Base-by-base conservation (phyloP, 1,140 invertebrate species). In the Drosophila quadrilineata region DNA sequence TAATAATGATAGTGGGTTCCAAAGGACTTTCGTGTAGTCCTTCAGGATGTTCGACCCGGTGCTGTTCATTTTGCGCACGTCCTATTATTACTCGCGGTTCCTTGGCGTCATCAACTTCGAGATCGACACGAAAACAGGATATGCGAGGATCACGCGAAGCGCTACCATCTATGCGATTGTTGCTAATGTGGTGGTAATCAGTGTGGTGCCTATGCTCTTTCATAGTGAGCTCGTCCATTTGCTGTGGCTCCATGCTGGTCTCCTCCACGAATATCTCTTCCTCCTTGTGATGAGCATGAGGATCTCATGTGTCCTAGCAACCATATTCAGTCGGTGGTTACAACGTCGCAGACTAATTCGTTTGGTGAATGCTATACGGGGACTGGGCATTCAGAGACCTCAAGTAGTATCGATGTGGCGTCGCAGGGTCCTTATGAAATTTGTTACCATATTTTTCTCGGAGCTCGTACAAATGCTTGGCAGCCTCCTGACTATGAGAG, bases 51-150 rank as follows among this genome's bases (percentile, higher is more conserved):
- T 17, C 17, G 75, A 74, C 35, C 12, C 16, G 1, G 36, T 71
- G 10, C 10, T 17, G 66, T 31, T 19, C 0, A 40, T 79, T 2
- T 14, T 80, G 2, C 50, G 65, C 16, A 4, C 71, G 0, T 6
- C 17, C n/a, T 79, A 79, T 22, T 45, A 28, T 9, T 75, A 80
- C 6, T 63, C 56, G 0, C 48, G 66, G 1, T 0, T 35, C 0
- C n/a, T 79, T 8, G 75, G 75, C 22, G 71, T 80, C 0, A 0
- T 67, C 1, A 74, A 79, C 52, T 80, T 79, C 9, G 56, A 70
- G 8, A 63, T 79, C 6, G 40, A 79, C 4, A 22, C 40, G 6
- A 16, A 6, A 3, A 75, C 65, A 2, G 71, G 52, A 8, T 16
- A 4, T 5, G 60, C 65, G 0, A 21, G 8, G 2, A 22, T 35